phyloP scores from a whole-genome alignment of 2,797 vertebrate genomes.

The Spinibarbus caldwelli region DNA sequence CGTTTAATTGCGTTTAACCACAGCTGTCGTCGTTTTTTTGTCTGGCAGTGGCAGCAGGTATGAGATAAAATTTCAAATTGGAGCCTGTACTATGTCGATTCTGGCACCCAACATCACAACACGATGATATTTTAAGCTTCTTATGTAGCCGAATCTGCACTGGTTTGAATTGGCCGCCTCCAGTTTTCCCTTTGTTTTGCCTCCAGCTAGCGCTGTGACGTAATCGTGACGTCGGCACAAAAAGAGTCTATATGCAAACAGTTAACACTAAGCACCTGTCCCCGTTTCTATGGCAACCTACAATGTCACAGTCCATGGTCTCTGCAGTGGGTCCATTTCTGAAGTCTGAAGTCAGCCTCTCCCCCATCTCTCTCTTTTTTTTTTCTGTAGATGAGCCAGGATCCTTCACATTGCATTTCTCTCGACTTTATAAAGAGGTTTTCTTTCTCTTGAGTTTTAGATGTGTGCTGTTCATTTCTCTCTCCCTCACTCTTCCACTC shows the following conservation, averaged over 20 bases:
- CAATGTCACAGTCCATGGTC: constrained; percentile 54
- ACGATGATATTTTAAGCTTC: no score
- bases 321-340: constrained; percentile 59
- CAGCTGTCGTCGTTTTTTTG: no score
- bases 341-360: constrained; percentile 35
- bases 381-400: constrained; percentile 61
- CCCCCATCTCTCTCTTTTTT: constrained; percentile 28
- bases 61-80: no score
- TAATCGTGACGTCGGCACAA: no score
- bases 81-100: no score
- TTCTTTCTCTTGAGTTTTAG: constrained; percentile 48
- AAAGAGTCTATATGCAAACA: constrained; percentile 59
- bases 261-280: constrained; percentile 56
- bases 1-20: no score
- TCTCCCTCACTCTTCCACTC: constrained; percentile 17
- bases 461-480: constrained; percentile 41
- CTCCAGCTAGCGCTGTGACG: no score
- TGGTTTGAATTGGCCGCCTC: no score
- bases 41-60: no score
- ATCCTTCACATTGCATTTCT: constrained; percentile 52
- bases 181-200: no score
- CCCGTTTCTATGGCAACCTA: constrained; percentile 73
- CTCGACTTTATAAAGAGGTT: constrained; percentile 43
- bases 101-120: no score
- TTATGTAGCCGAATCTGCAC: no score